Conservation (phyloP, 2,888 invertebrate genomes). For the Drosophila mulleri region DNA sequence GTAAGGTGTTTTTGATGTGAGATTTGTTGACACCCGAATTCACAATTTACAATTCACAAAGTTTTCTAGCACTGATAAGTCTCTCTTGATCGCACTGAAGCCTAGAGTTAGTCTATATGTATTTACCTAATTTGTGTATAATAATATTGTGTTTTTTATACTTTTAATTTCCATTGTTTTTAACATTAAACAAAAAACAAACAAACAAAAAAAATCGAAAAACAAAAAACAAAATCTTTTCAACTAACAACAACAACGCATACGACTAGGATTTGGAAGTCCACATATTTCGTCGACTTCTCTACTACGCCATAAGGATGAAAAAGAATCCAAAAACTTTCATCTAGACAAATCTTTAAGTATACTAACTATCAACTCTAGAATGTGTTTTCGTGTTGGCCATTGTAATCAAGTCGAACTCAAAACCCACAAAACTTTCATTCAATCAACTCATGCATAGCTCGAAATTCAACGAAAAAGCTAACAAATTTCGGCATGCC, state of each 20-base stretch:
- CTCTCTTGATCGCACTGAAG: conserved; percentile 43
- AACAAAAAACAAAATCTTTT: conserved; percentile 18
- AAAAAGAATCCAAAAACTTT: conserved; percentile 84
- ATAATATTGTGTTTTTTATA: conserved; percentile 67
- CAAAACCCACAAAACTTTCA: conserved; percentile 21
- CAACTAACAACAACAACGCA: conserved; percentile 61
- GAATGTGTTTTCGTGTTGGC: conserved; percentile 64
- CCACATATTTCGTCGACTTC: conserved; percentile 83
- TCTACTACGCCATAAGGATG: conserved; percentile 83
- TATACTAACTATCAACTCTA: conserved; percentile 77
- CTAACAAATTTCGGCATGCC: conserved; percentile 36
- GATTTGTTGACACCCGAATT: background rate
- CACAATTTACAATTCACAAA: conserved; percentile 1
- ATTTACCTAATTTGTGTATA: conserved; percentile 63
- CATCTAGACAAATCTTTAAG: conserved; percentile 85
- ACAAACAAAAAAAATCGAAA: conserved; percentile 8
- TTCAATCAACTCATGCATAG: conserved; percentile 15
- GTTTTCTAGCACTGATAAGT: conserved; percentile 11
- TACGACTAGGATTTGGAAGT: conserved; percentile 84
- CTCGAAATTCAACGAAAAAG: background rate
- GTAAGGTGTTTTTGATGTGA: background rate
- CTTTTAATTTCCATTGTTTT: conserved; percentile 64
- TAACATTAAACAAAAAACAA: conserved; percentile 47
- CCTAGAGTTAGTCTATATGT: conserved; percentile 29
- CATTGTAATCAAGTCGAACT: conserved; percentile 43